phyloP scores from a whole-genome alignment of 2,888 invertebrate species.

The Oscheius sp. region DNA sequence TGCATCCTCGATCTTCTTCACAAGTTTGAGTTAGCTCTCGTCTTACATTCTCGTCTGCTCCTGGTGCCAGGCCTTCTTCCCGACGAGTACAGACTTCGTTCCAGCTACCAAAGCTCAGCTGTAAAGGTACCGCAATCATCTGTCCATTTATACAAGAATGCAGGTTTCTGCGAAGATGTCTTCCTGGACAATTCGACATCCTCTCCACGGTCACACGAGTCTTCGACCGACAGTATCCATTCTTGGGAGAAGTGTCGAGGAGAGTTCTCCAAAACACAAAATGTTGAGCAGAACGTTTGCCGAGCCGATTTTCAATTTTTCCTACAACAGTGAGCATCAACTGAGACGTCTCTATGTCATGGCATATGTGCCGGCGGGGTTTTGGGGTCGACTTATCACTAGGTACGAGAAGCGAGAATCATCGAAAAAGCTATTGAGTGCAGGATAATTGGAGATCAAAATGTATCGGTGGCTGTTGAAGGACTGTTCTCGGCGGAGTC shows the following conservation, averaged over 20 bases:
- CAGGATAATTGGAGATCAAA: conserved; percentile 64
- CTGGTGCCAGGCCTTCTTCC: conserved; percentile 93
- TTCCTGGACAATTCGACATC: conserved; percentile 31
- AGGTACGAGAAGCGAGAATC: conserved; percentile 75
- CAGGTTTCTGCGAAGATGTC: conserved; percentile 30
- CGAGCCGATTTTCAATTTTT: conserved; percentile 32
- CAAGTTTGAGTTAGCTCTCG: conserved; percentile 82
- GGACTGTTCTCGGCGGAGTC: conserved; percentile 42
- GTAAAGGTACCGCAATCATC: conserved; percentile 70
- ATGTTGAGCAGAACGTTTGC: background rate
- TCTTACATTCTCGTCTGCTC: conserved; percentile 91
- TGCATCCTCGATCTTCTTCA: conserved; percentile 52
- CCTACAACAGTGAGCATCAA: conserved; percentile 47
- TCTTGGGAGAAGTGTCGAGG: conserved; percentile 17
- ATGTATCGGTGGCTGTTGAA: conserved; percentile 51
- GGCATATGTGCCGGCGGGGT: conserved; percentile 97
- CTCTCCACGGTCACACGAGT: background rate
- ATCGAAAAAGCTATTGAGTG: background rate
- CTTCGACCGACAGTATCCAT: conserved; percentile 21
- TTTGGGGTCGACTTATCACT: conserved; percentile 94
- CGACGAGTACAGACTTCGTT: conserved; percentile 80
- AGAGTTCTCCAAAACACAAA: conserved; percentile 13
- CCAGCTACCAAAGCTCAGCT: conserved; percentile 73
- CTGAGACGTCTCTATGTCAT: conserved; percentile 78
- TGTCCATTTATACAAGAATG: no score